Evolutionary conservation across 2,113 vertebrate genomes (phyloP), one percentile per base, ranked within the genome.

Genomic region (Sphyrna mokarran): DNA sequence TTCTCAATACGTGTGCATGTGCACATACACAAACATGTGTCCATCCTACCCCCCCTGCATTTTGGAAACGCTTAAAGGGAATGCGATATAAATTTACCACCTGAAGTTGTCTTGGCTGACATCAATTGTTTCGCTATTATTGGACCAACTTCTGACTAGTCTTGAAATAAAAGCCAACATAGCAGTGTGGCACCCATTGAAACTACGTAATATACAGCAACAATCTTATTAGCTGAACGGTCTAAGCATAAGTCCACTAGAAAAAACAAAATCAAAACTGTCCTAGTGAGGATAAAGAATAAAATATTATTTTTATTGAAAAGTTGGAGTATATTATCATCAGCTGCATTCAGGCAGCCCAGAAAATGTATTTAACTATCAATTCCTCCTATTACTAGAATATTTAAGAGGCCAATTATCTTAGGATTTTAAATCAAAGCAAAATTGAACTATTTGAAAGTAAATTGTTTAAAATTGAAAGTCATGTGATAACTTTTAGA

Each of bases 401-500:
- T 37, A 66, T 68, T 20, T 37, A 93, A 80, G 78, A 37, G 11
- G 63, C 9, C 58, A 33, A 63, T 58, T 18, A 40, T 83, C 78
- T 90, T 16, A 33, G 58, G 87, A 61, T 33, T 90, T 61, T 61
- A 61, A 26, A 90, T 14, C 87, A 90, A 8, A 40, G 48, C 29
- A 40, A 83, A 83, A 40, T 40, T 40, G 61, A 90, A 90, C 40
- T 26, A 95, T 69, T 29, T 7, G 89, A 93, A 66, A 3, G 16
- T 94, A 37, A 94, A 40, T 94, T 43, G 37, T 94, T 43, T 37
- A 69, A 37, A 94, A 94, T 40, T 94, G 48, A 68, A 94, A 94
- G 63, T 94, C 37, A 43, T 37, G 37, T 23, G 63, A 40, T 61
- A 23, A 89, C 43, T 43, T 54, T 11, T 23, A 29, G 7, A 66